Evolutionary conservation across 1,140 invertebrate species (phyloP).

Genomic region (Copidosoma floridanum): DNA sequence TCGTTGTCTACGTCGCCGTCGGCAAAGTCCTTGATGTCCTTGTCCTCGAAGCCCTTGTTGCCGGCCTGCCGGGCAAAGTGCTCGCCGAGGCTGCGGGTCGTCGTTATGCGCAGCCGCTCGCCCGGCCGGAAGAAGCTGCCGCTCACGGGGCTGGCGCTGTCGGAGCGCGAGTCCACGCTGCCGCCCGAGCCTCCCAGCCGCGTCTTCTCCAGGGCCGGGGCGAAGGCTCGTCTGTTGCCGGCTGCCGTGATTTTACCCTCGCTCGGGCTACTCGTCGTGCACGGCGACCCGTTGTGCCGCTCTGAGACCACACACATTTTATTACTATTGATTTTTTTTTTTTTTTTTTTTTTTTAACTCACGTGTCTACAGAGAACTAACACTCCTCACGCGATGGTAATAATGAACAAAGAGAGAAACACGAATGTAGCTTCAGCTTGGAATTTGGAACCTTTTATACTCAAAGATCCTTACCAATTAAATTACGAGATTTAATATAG

Average conservation of each 20-base stretch:
- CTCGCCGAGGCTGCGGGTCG: conserved; percentile 29
- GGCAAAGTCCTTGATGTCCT: conserved; percentile 43
- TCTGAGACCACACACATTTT: conserved; percentile 8
- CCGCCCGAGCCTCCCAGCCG: conserved; percentile 49
- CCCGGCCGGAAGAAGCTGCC: conserved; percentile 39
- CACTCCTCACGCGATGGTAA: too few species aligned
- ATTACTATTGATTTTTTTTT: too few species aligned
- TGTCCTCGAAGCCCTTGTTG: conserved; percentile 48
- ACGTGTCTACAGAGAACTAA: too few species aligned
- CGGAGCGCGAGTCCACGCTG: conserved; percentile 51
- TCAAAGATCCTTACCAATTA: too few species aligned
- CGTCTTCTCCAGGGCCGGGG: conserved; percentile 48
- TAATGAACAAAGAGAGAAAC: too few species aligned
- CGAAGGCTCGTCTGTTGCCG: conserved; percentile 38
- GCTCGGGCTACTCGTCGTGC: conserved; percentile 43
- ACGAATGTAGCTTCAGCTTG: too few species aligned
- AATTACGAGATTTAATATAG: too few species aligned
- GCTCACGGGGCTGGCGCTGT: conserved; percentile 46
- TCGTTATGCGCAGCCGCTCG: conserved; percentile 48
- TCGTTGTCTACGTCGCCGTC: conserved; percentile 52
- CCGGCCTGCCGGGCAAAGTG: conserved; percentile 39
- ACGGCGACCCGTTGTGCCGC: conserved; percentile 40
- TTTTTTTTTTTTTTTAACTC: too few species aligned
- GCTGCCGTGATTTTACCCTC: conserved; percentile 42
- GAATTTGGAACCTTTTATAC: too few species aligned